Evolutionary conservation across 2,888 invertebrate genomes (phyloP).

Genomic region (Drosophila parthenogenetica): DNA sequence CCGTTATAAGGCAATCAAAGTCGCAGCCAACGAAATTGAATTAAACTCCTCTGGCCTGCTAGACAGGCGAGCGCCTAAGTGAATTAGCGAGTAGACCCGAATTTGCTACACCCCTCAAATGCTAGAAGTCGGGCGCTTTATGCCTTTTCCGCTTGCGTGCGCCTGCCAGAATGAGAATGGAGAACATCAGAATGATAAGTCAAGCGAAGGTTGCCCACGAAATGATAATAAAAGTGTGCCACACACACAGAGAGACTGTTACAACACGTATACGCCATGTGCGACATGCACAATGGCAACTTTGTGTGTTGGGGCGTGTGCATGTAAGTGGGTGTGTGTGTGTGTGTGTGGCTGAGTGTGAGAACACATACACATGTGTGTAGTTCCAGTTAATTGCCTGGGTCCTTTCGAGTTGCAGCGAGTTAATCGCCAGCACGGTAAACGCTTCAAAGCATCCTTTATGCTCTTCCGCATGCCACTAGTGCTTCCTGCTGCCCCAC

Average conservation of each 20-base stretch:
- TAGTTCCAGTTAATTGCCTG: conserved; percentile 68
- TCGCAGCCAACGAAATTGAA: conserved; percentile 68
- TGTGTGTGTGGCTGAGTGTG: not conserved
- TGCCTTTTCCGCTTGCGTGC: conserved; percentile 67
- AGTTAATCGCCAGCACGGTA: conserved; percentile 56
- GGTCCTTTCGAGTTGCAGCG: conserved; percentile 48
- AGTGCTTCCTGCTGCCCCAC: conserved; percentile 1
- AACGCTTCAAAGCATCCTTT: conserved; percentile 35
- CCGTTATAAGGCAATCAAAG: conserved; percentile 53
- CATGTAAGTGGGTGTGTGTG: not conserved
- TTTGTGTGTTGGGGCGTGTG: not conserved
- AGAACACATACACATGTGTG: conserved; percentile 8
- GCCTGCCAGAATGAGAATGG: conserved; percentile 33
- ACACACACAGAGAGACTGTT: conserved; percentile 23
- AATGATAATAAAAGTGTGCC: conserved; percentile 56
- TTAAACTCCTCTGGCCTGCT: conserved; percentile 46
- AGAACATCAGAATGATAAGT: conserved; percentile 32
- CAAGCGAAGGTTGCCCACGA: conserved; percentile 34
- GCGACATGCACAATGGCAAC: conserved; percentile 46
- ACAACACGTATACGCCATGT: conserved; percentile 69
- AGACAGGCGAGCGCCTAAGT: conserved; percentile 16
- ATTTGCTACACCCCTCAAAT: conserved; percentile 26
- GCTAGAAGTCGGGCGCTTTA: conserved; percentile 29
- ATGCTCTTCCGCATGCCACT: conserved; percentile 35
- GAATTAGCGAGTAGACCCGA: conserved; percentile 17